Base-by-base conservation (phyloP, 1,140 invertebrate genomes). In the Eueides isabella region DNA sequence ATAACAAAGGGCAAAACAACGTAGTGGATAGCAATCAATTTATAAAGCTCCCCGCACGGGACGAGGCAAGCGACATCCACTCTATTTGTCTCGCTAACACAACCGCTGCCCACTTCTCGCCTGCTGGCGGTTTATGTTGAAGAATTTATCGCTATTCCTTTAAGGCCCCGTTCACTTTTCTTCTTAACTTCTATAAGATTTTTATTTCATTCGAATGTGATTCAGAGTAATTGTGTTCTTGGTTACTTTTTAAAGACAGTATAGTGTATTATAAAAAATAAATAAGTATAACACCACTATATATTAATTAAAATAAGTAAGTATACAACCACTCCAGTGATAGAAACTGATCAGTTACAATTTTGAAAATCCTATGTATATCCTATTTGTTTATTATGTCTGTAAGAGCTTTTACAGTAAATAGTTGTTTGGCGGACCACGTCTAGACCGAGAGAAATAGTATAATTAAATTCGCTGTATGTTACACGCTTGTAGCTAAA, bases 21-120 rank as follows among this genome's bases (percentile, higher is more conserved):
- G 64, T 61, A 74, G 67, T 74, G 67, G 48, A 72, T 61, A 74
- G 72, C 64, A 77, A 74, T 79, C 81, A 83, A 86, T 85, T 87
- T 85, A 84, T 86, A 86, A 87, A 85, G 80, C 81, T 85, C 83
- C 82, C 75, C 74, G 74, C 67, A 76, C 67, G 79, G 73, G 64
- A 64, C 67, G 73, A 61, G 81, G 76, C 72, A 79, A 80, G 77
- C 85, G 83, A 80, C 78, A 80, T 83, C 85, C 73, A 82, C 79
- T 84, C 84, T 87, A 90, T 90, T 90, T 90, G 86, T 87, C 85
- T 86, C 81, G 74, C 80, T 84, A 86, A 85, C 85, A 82, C 81
- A 77, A 85, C 79, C 83, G 80, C 81, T 85, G 79, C 79, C 82
- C 83, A 84, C 84, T 84, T 84, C 82, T 83, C 81, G 80, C 70